A percentile compares a stretch with the other conserved stretches of the same genome.
Conservation (phyloP, 1,140 invertebrate species). For the Ericerus pela region DNA sequence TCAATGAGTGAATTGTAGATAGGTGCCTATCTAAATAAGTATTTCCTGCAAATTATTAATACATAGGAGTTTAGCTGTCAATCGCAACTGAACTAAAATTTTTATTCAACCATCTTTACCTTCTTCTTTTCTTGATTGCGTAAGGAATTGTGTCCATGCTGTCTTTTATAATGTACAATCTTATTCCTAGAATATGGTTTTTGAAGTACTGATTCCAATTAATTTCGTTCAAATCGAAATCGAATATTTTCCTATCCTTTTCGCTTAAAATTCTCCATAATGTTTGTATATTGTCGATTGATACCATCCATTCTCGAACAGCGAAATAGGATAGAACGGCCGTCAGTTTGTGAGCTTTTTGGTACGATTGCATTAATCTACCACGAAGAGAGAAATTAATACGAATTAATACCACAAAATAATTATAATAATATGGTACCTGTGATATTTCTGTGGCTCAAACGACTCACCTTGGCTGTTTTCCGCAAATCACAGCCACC, state of each 20-base stretch:
- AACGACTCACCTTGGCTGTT: slow-evolving; percentile 38
- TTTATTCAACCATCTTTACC: neutral
- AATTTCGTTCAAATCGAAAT: slow-evolving; percentile 59
- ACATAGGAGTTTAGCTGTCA: no score
- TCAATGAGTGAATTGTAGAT: no score
- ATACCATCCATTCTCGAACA: slow-evolving; percentile 19
- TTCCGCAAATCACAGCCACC: slow-evolving; percentile 40
- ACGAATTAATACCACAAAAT: slow-evolving; percentile 13
- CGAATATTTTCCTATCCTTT: slow-evolving; percentile 48
- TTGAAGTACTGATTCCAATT: slow-evolving; percentile 65
- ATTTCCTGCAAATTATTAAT: no score
- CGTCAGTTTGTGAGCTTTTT: slow-evolving; percentile 55
- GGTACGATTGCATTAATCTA: slow-evolving; percentile 51
- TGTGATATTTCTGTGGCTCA: neutral
- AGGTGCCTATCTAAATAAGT: no score
- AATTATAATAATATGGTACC: slow-evolving; percentile 17
- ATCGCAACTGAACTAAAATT: neutral
- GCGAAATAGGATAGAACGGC: slow-evolving; percentile 20
- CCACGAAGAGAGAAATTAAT: slow-evolving; percentile 21
- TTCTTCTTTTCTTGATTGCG: neutral
- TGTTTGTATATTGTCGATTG: slow-evolving; percentile 42
- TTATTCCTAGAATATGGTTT: neutral
- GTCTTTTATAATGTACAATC: neutral
- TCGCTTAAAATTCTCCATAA: slow-evolving; percentile 42
- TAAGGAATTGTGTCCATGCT: neutral